These are phyloP conservation scores for Scolopax mira DNA, from an alignment of 2,113 vertebrate genomes.

Conservation along the genomic window DNA sequence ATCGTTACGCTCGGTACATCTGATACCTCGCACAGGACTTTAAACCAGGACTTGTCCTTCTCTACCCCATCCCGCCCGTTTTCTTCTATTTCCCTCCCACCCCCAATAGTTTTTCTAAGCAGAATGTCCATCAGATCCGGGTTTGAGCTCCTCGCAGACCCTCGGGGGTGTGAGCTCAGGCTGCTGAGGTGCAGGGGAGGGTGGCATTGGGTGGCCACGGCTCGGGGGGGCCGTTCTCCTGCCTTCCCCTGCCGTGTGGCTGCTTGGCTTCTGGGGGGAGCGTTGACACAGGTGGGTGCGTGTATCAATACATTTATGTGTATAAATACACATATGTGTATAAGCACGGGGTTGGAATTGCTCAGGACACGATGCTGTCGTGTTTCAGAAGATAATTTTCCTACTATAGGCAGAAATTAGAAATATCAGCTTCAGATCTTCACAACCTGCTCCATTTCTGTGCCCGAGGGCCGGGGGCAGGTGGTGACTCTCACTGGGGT, in stretches of 20 bases:
- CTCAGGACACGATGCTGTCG: neutral
- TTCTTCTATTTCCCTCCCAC: neutral
- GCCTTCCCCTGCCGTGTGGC: neutral
- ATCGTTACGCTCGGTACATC: too few species aligned
- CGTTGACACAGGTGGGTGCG: neutral
- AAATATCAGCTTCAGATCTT: neutral
- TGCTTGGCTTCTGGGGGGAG: too few species aligned
- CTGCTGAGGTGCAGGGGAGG: neutral
- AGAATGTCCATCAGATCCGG: neutral
- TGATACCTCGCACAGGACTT: neutral
- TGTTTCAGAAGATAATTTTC: neutral
- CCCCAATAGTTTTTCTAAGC: neutral
- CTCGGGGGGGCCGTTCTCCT: neutral
- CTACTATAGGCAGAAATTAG: neutral
- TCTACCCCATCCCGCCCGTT: neutral
- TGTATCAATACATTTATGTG: too few species aligned
- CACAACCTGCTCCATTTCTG: fast-evolving
- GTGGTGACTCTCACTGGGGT: neutral
- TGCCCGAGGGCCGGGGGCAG: fast-evolving
- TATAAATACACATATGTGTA: too few species aligned
- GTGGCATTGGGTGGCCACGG: neutral
- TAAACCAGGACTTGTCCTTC: neutral
- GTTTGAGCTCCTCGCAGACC: neutral
- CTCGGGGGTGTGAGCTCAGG: neutral
- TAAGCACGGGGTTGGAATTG: neutral